Percentiles rank a stretch among this genome's conserved stretches.
phyloP scores from a whole-genome alignment of 2,113 vertebrate genomes.

The Podarcis muralis region DNA sequence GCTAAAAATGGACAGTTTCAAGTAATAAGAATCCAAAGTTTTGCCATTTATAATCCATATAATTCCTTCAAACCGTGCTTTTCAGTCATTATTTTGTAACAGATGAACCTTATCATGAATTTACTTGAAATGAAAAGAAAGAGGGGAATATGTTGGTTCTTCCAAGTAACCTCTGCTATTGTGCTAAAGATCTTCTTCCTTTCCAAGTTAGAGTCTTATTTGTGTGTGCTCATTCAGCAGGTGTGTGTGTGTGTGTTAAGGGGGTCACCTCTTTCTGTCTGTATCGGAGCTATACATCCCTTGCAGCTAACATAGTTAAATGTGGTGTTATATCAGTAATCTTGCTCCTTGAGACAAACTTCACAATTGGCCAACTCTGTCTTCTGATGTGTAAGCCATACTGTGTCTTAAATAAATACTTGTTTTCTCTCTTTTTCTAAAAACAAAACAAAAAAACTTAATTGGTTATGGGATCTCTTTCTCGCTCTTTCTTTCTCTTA shows the following conservation, averaged over 20 bases:
- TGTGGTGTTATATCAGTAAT: conserved; percentile 74
- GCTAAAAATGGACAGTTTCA: conserved; percentile 17
- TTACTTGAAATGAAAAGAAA: conserved; percentile 69
- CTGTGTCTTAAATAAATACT: conserved; percentile 77
- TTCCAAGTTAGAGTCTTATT: conserved; percentile 19
- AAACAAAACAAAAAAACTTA: conserved; percentile 45
- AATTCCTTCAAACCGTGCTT: conserved; percentile 30
- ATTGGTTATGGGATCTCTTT: conserved; percentile 67
- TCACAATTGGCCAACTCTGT: conserved; percentile 74
- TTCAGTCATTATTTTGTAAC: conserved; percentile 60
- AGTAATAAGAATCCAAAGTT: conserved; percentile 33
- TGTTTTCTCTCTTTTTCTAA: conserved; percentile 73
- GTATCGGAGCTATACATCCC: conserved; percentile 70
- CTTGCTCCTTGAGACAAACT: conserved; percentile 73
- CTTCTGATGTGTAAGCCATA: conserved; percentile 78
- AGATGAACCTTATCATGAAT: conserved; percentile 67
- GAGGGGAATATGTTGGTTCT: conserved; percentile 43
- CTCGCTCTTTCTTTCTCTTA: conserved; percentile 58
- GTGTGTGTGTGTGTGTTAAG: conserved; percentile 1
- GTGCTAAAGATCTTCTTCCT: conserved; percentile 49
- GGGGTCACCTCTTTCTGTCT: conserved; percentile 64
- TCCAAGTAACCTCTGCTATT: conserved; percentile 33
- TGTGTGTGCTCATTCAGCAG: background rate
- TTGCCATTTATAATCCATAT: background rate
- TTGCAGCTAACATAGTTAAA: conserved; percentile 69